Evolutionary conservation across 2,888 invertebrate genomes (phyloP), one percentile per base, ranked within the genome.

Genomic region (Drosophila nigricruria): DNA sequence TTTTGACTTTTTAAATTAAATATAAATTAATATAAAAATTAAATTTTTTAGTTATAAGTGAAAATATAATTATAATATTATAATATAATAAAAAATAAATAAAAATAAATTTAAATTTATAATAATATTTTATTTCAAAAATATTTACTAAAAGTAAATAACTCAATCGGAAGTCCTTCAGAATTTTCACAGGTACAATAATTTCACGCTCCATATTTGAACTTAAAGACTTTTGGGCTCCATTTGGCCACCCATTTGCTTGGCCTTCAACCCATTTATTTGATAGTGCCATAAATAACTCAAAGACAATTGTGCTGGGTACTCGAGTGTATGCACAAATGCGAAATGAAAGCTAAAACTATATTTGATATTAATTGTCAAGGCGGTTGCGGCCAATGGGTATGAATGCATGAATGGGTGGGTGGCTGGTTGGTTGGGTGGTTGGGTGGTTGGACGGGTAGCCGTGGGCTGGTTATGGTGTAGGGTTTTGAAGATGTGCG

Each of bases 291-390:
- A 83, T 86, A 81, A 88, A 88, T 84, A 86, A 83, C 83, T 72
- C 68, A 73, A 86, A 67, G 79, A 70, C 66, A 77, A 84, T 61
- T 63, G 58, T 62, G 50, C 64, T 60, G 63, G 47, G 43, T 73
- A 86, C 60, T 86, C 70, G 65, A 86, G 87, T 84, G 84, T 83
- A 81, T 86, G 84, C 87, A 86, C 82, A 86, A 64, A 63, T 60
- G 18, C 56, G 70, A 56, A 69, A 34, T 66, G 56, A 61, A 69
- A 72, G 69, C 67, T 60, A 69, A 86, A 88, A 85, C 80, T 82
- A 81, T 80, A 75, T 86, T 84, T 84, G 76, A 88, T 86, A 88
- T 86, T 84, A 84, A 84, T 88, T 84, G 79, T 86, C 59, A 73
- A 68, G 79, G 64, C 64, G 61, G 54, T 56, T 60, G 66, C 12